Evolutionary conservation across 2,113 vertebrate genomes (phyloP).

Genomic region (Lampris incognitus): DNA sequence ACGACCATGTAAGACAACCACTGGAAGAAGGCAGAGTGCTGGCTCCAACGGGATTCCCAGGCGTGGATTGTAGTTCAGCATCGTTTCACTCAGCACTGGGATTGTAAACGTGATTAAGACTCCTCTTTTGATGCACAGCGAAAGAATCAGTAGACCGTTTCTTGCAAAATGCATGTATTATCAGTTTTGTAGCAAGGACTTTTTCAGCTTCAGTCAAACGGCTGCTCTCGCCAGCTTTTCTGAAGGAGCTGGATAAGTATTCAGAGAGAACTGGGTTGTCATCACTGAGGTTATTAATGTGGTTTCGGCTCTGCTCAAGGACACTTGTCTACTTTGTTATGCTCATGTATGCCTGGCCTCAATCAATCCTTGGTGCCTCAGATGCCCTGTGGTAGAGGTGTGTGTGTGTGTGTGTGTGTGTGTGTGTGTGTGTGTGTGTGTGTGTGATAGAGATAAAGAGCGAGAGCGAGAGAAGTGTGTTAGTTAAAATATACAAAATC

Average conservation of each 20-base stretch:
- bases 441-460: neutral
- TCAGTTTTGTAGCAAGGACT: constrained; percentile 7
- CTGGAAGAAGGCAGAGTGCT: too few species aligned
- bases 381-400: constrained; percentile 7
- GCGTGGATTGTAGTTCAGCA: neutral
- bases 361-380: constrained; percentile 46
- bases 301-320: constrained; percentile 63
- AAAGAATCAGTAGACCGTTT: constrained; percentile 1
- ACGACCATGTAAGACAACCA: too few species aligned
- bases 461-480: neutral
- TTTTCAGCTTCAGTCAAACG: neutral
- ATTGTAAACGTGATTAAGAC: constrained; percentile 19
- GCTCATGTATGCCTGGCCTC: constrained; percentile 35
- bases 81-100: constrained; percentile 3
- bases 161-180: constrained; percentile 36
- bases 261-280: constrained; percentile 32
- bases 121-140: constrained; percentile 12
- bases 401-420: neutral
- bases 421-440: neutral
- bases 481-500: neutral
- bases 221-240: neutral
- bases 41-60: too few species aligned
- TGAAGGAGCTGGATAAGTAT: neutral
- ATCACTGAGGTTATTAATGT: constrained; percentile 55
- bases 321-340: constrained; percentile 62